Conservation (phyloP, 2,113 vertebrate species). For the Urocynchramus pylzowi region DNA sequence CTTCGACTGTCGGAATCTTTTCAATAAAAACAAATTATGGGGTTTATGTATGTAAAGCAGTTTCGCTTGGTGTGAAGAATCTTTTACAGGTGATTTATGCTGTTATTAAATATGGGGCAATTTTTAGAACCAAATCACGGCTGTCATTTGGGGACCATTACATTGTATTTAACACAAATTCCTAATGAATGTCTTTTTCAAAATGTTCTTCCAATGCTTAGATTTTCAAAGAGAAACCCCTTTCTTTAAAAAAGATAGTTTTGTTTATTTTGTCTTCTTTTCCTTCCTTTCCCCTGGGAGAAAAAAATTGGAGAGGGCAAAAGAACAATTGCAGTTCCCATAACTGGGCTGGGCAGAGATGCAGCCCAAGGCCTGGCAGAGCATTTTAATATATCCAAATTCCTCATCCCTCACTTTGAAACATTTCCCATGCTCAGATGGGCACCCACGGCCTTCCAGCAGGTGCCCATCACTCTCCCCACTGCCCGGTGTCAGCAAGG, state of each 20-base stretch:
- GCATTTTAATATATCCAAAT: conserved; percentile 46
- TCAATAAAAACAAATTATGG: conserved; percentile 73
- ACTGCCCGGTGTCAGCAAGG: neutral
- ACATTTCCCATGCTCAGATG: conserved; percentile 68
- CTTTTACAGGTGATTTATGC: conserved; percentile 61
- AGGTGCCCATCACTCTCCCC: neutral
- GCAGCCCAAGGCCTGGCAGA: conserved; percentile 68
- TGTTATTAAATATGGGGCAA: conserved; percentile 18
- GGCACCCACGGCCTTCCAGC: conserved; percentile 66
- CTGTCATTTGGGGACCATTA: conserved; percentile 16
- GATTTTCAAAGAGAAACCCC: neutral
- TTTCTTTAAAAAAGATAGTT: neutral
- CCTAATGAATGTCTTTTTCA: neutral
- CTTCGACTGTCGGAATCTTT: conserved; percentile 60
- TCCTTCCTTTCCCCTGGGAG: neutral
- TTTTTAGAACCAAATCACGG: conserved; percentile 5
- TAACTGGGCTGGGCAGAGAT: conserved; percentile 72
- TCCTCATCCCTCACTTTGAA: conserved; percentile 69
- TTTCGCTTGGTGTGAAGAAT: conserved; percentile 22
- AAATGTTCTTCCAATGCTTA: neutral
- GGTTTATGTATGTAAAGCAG: conserved; percentile 73
- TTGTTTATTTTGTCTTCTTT: conserved; percentile 1
- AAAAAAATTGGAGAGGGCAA: neutral
- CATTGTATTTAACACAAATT: conserved; percentile 34
- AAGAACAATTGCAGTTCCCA: neutral